Conservation (phyloP, 2,888 invertebrate species). For the Chydorus sphaericus region DNA sequence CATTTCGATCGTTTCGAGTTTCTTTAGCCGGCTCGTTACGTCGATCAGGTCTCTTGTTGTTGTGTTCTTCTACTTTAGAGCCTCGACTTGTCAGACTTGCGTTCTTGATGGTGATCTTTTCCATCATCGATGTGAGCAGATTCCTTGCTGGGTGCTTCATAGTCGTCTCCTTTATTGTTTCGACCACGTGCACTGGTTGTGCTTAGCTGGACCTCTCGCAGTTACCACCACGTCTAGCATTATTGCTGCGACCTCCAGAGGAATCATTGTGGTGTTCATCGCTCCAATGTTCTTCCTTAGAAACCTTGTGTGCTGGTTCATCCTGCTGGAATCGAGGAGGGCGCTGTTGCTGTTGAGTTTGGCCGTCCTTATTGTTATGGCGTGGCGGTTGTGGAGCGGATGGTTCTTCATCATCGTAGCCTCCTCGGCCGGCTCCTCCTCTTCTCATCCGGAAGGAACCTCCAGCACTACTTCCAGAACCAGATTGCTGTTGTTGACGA, state of each 20-base stretch:
- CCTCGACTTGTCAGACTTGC: neutral
- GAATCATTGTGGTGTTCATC: neutral
- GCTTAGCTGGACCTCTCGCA: too few relatives aligned
- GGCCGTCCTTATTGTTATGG: neutral
- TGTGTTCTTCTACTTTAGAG: conserved; percentile 30
- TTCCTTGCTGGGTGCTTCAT: neutral
- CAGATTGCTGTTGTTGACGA: neutral
- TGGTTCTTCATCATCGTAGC: neutral
- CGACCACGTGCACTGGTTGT: too few relatives aligned
- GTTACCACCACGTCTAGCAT: neutral
- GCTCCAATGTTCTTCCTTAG: neutral
- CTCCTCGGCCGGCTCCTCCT: neutral
- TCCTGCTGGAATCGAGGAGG: conserved; percentile 1
- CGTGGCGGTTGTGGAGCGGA: too few relatives aligned
- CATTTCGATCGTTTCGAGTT: neutral
- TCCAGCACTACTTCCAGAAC: too few relatives aligned
- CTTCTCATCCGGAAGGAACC: neutral
- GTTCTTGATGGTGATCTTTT: neutral
- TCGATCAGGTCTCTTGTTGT: conserved; percentile 9
- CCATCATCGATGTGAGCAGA: neutral
- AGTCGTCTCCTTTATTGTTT: too few relatives aligned
- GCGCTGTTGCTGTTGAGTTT: neutral
- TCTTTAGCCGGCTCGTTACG: neutral
- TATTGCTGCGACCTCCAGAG: neutral
- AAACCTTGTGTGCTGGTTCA: neutral